Evolutionary conservation across 1,140 invertebrate species (phyloP), one percentile per base, ranked within the genome.

Genomic region (Camponotus pennsylvanicus): DNA sequence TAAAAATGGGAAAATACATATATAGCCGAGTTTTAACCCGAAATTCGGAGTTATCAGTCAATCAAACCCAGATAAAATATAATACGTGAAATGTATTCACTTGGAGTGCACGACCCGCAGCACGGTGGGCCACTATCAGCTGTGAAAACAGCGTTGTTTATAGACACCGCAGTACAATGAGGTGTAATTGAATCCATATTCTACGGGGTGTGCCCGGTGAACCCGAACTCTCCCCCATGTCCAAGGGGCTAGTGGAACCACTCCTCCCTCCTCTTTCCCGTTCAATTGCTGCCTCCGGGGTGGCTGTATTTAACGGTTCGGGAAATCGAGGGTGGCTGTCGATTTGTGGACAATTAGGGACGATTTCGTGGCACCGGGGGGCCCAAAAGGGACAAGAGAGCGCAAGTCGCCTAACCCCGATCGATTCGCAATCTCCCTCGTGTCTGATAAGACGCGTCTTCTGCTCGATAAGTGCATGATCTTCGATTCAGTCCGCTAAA

Each of bases 101-200:
- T 71, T 13, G 37, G 67, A 82, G 52, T 42, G 45, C 66, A 37
- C 40, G 59, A 83, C 61, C 82, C 66, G 71, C 66, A 86, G 88
- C 67, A 85, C 71, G 75, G 80, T 87, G 86, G 82, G 76, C 82
- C 73, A n/a, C 85, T 92, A 93, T 94, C 94, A 94, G 94, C 94
- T 94, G 94, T 94, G 90, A 94, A 94, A 94, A 94, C 93, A 94
- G 89, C 90, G 91, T 94, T 94, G 93, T 94, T 94, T 93, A 94
- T 94, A 94, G 93, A 94, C 93, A 94, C 91, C 84, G 80, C 70
- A 34, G 89, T 89, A 94, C 94, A 94, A 94, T 94, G 92, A 94
- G 89, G 92, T 94, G 94, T 94, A 94, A 94, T 94, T 94, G 93
- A 94, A 94, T 94, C 93, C 92, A 92, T 93, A 94, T 94, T 92